These are phyloP conservation scores for Tortrix viridana DNA, from an alignment of 2,888 invertebrate genomes.

Conservation along the genomic window DNA sequence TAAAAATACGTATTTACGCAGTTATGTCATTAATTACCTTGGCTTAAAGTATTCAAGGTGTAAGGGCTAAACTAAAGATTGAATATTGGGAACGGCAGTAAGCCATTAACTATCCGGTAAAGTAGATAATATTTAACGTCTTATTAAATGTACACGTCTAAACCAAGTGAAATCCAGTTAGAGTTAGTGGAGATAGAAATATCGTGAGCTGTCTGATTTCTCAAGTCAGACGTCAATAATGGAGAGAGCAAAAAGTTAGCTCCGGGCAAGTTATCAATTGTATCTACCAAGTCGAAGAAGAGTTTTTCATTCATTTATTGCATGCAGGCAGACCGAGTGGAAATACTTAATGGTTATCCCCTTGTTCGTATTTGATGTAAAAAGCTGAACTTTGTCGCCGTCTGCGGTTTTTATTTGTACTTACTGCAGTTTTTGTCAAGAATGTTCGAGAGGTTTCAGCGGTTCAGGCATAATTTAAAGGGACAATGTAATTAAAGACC, in stretches of 20 bases:
- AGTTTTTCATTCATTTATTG: constrained; percentile 78
- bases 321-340: constrained; percentile 65
- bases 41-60: too few relatives aligned
- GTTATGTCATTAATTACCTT: too few relatives aligned
- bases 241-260: constrained; percentile 73
- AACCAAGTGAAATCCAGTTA: constrained; percentile 32
- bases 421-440: constrained; percentile 61
- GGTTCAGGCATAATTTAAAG: constrained; percentile 50
- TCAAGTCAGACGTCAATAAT: constrained; percentile 67
- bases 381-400: constrained; percentile 65
- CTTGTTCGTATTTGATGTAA: constrained; percentile 64
- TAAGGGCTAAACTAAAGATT: too few relatives aligned
- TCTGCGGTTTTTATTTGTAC: constrained; percentile 61
- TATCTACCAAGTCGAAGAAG: constrained; percentile 65
- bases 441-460: constrained; percentile 53
- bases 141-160: constrained; percentile 23
- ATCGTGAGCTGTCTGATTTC: constrained; percentile 54
- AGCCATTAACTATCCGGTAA: too few relatives aligned
- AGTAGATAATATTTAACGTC: neutral
- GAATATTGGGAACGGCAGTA: too few relatives aligned
- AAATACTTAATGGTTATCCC: constrained; percentile 75
- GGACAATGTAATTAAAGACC: constrained; percentile 11
- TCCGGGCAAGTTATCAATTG: constrained; percentile 75
- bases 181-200: constrained; percentile 54
- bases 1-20: too few relatives aligned